Evolutionary conservation across 1,140 invertebrate species (phyloP).

Genomic region (Diachasmimorpha longicaudata): DNA sequence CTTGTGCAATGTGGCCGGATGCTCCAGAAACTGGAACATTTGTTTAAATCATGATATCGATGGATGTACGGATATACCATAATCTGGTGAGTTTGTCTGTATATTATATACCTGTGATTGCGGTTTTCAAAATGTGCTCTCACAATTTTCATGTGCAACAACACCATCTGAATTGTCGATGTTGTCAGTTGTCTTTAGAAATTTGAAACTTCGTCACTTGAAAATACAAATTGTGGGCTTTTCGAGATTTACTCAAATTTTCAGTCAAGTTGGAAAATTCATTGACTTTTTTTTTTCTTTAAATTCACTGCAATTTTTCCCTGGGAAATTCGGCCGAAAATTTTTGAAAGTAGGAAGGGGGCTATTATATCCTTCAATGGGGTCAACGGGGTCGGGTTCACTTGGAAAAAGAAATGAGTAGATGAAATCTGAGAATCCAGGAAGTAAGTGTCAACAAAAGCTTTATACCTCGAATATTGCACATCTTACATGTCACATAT

Average conservation of each 20-base stretch:
- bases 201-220: too few species aligned
- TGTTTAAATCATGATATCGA: neutral
- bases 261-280: too few species aligned
- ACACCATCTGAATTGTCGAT: too few species aligned
- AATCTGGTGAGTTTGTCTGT: neutral
- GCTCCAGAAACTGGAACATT: neutral
- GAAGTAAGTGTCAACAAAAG: neutral
- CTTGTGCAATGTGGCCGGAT: neutral
- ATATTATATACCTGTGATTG: too few species aligned
- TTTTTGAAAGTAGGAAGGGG: neutral
- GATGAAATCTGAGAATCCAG: slow-evolving; percentile 2
- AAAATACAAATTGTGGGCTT: too few species aligned
- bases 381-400: neutral
- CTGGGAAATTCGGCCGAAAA: neutral
- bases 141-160: too few species aligned
- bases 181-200: too few species aligned
- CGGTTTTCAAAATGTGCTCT: too few species aligned
- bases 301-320: too few species aligned
- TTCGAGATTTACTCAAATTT: too few species aligned
- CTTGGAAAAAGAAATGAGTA: neutral
- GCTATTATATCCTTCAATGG: neutral
- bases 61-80: neutral
- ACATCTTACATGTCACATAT: neutral
- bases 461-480: neutral
- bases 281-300: too few species aligned